These are phyloP conservation scores for Drosophila atripex DNA, from an alignment of 2,888 invertebrate genomes.

Conservation along the genomic window DNA sequence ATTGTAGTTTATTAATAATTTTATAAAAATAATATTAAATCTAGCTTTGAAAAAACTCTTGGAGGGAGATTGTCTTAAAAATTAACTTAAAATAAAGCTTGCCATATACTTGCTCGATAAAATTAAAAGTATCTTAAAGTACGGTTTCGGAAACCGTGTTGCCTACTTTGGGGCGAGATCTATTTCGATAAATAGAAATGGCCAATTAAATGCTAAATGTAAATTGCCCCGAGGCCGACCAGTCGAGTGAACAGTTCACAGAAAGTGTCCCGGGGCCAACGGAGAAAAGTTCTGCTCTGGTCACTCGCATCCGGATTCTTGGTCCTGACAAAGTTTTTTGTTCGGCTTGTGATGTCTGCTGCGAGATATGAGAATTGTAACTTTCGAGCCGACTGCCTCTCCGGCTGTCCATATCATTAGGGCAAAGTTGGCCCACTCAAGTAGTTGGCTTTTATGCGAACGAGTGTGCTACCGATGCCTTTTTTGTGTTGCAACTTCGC, in stretches of 20 bases:
- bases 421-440: conserved; percentile 44
- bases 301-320: conserved; percentile 41
- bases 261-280: conserved; percentile 43
- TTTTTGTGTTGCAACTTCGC: conserved; percentile 2
- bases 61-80: no score
- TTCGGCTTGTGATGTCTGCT: conserved; percentile 44
- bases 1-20: background rate
- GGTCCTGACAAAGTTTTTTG: conserved; percentile 41
- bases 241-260: conserved; percentile 33
- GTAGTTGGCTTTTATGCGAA: conserved; percentile 38
- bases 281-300: conserved; percentile 52
- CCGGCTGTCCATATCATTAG: conserved; percentile 41
- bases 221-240: conserved; percentile 35
- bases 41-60: no score
- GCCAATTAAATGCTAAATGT: conserved; percentile 50
- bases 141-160: background rate
- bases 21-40: no score
- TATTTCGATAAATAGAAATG: conserved; percentile 43
- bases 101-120: no score
- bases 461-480: conserved; percentile 1
- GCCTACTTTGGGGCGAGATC: conserved; percentile 34
- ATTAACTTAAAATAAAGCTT: no score
- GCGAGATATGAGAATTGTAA: conserved; percentile 45
- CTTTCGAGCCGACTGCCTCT: conserved; percentile 29
- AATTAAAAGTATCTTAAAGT: background rate